Evolutionary conservation across 2,113 vertebrate genomes (phyloP), one percentile per base, ranked within the genome.

Genomic region (Blennius ocellaris): DNA sequence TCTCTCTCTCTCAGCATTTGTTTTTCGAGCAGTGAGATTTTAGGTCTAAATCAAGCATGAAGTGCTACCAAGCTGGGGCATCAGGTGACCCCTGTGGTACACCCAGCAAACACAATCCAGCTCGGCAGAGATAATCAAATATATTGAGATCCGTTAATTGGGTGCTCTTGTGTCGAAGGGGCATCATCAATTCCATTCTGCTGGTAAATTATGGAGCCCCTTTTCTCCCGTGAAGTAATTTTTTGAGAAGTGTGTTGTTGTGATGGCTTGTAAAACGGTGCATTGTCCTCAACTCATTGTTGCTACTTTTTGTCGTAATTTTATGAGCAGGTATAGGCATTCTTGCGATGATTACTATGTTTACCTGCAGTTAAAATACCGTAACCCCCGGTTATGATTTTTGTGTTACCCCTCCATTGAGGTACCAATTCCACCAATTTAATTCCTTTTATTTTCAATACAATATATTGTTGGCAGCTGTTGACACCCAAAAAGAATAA

Each of bases 11-110:
- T n/a, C n/a, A n/a, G n/a, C n/a, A n/a, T n/a, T n/a, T 45, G 57
- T 73, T 81, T 30, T 59, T 49, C 39, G 71, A 74, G 44, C 30
- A 39, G 55, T 73, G 66, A 80, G 7, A 78, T 77, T 84, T 78
- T 7, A 71, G 76, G 50, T 81, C 65, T 78, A 86, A 87, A 87
- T 86, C 62, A 70, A 83, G 80, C 81, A 64, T 88, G 79, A 90
- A 87, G 77, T 50, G 16, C 86, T 71, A 74, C 80, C 66, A 61
- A 81, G 47, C 70, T 55, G 63, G 72, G 81, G 83, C 84, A 84
- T 87, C 87, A 88, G 87, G 74, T 87, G 81, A 86, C 90, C 76
- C 71, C 68, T 54, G 44, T 76, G 70, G 50, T 80, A 74, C 77
- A 83, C 67, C 54, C 52, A 54, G 57, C 72, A 89, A 85, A 84